These are phyloP conservation scores for Cryptoblepharus egeriae DNA, from an alignment of 2,797 vertebrate species.

Conservation along the genomic window DNA sequence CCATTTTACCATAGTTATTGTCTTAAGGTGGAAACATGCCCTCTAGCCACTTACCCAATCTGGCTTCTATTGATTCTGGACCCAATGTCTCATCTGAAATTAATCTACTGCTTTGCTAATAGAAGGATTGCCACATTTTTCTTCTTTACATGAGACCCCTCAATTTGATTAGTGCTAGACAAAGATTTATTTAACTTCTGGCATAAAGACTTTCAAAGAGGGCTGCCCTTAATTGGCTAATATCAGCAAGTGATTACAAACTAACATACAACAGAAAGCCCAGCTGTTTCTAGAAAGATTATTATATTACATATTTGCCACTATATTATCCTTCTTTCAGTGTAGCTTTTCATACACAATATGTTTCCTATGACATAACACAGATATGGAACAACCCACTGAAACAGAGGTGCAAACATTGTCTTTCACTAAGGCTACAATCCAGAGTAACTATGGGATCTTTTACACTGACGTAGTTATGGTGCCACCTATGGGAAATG, in stretches of 20 bases:
- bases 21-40: too few species aligned
- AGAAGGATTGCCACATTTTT: neutral
- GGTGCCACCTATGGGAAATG: too few species aligned
- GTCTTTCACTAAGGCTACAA: slow-evolving; percentile 49
- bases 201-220: neutral
- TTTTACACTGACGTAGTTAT: too few species aligned
- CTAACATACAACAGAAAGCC: accelerated
- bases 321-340: slow-evolving; percentile 37
- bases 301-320: slow-evolving; percentile 25
- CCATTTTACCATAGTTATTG: neutral
- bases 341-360: slow-evolving; percentile 54
- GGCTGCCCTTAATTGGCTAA: neutral
- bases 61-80: neutral
- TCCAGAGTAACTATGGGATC: too few species aligned
- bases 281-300: neutral
- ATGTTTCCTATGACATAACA: slow-evolving; percentile 40
- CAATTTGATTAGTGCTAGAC: neutral
- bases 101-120: neutral
- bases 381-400: slow-evolving; percentile 34
- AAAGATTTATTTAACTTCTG: neutral
- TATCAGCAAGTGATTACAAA: slow-evolving; percentile 6
- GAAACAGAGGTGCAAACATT: neutral
- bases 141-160: neutral
- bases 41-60: neutral
- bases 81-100: neutral